These are phyloP conservation scores for Campylomormyrus tamandua DNA, from an alignment of 2,113 vertebrate species.

Conservation along the genomic window DNA sequence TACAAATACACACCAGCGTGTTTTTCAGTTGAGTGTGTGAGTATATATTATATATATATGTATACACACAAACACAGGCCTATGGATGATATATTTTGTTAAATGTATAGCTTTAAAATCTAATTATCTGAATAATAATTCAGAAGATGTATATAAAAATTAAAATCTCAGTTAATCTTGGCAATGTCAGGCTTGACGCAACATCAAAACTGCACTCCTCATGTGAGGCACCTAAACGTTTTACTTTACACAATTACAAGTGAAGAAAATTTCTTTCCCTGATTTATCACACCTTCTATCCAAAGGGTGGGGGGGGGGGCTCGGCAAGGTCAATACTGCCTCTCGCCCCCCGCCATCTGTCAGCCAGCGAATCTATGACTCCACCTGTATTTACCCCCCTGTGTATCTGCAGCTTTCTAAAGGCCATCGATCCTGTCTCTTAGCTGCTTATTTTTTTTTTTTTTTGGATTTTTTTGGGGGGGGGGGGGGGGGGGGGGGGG, in stretches of 20 bases:
- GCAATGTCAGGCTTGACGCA: neutral
- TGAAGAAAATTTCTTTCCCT: neutral
- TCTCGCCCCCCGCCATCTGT: neutral
- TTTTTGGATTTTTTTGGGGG: no score
- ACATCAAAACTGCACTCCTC: neutral
- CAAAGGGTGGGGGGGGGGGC: no score
- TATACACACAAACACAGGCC: neutral
- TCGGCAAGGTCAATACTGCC: neutral
- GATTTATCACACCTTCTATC: neutral
- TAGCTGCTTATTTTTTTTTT: neutral
- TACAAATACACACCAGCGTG: neutral
- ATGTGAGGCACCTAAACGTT: neutral
- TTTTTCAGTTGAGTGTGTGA: neutral
- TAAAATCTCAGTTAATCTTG: neutral
- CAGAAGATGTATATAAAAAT: neutral
- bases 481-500: neutral
- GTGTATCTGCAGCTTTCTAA: neutral
- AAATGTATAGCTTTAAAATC: neutral
- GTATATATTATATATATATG: neutral
- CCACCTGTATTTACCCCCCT: neutral
- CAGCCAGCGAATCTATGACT: neutral
- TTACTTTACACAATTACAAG: neutral
- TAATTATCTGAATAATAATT: neutral
- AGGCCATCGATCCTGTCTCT: neutral
- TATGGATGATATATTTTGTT: neutral